phyloP scores from a whole-genome alignment of 2,113 vertebrate genomes.

The Hippotragus niger region DNA sequence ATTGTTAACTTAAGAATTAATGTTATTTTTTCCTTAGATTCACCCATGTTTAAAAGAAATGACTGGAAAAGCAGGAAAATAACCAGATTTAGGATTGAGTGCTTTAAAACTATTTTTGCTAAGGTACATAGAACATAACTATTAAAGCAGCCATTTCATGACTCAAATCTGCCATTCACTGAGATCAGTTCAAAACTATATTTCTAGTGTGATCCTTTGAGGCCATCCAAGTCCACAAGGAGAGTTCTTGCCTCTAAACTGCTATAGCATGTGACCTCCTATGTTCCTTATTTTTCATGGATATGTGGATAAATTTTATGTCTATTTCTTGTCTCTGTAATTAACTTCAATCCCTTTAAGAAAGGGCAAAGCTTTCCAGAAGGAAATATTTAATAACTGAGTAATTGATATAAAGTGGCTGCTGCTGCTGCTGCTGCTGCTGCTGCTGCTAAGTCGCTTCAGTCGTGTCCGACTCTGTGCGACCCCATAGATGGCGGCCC shows the following conservation, averaged over 20 bases:
- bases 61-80: not conserved
- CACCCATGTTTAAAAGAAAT: not conserved
- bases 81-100: not conserved
- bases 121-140: not conserved
- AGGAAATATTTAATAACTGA: conserved; percentile 33
- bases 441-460: no score
- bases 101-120: not conserved
- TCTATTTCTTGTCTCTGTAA: not conserved
- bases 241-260: not conserved
- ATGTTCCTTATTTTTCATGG: not conserved
- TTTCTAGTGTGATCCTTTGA: not conserved
- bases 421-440: no score
- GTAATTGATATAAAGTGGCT: conserved; percentile 35
- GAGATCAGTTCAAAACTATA: not conserved
- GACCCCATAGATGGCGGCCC: no score
- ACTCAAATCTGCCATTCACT: not conserved
- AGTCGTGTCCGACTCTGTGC: no score
- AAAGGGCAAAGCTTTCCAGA: conserved; percentile 11
- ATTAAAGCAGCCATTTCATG: not conserved
- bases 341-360: conserved; percentile 1
- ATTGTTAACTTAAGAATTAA: not conserved
- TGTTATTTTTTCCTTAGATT: not conserved
- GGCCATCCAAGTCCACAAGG: not conserved
- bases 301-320: not conserved
- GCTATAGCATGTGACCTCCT: not conserved